These are phyloP conservation scores for Ametastegia equiseti DNA, from an alignment of 2,888 invertebrate species.

Conservation along the genomic window DNA sequence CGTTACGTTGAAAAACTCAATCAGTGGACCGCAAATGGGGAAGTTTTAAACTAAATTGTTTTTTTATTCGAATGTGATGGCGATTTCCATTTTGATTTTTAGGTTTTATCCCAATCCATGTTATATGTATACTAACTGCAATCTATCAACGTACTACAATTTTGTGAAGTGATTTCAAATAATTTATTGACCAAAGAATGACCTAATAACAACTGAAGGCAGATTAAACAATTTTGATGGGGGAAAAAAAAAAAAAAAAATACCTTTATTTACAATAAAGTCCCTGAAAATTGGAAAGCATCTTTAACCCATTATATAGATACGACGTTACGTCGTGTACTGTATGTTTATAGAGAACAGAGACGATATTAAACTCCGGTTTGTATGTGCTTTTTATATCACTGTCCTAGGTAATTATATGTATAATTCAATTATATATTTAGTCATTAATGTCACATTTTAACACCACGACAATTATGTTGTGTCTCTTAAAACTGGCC, in stretches of 20 bases:
- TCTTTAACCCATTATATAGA: background rate
- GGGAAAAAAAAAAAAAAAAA: background rate
- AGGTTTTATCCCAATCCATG: background rate
- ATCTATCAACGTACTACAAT: background rate
- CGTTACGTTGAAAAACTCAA: no score
- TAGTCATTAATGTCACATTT: background rate
- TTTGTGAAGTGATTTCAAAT: background rate
- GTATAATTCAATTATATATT: background rate
- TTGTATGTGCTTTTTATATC: constrained; percentile 30
- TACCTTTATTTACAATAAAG: constrained; percentile 22
- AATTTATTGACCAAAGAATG: background rate
- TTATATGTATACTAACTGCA: background rate
- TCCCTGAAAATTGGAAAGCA: constrained; percentile 4
- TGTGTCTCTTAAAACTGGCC: constrained; percentile 4
- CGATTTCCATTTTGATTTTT: background rate
- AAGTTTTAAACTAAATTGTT: background rate
- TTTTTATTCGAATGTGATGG: background rate
- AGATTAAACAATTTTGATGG: background rate
- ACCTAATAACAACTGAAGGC: background rate
- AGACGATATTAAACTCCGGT: constrained; percentile 14
- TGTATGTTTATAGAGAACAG: background rate
- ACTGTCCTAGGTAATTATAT: background rate
- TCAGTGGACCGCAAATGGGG: no score
- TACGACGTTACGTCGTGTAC: background rate
- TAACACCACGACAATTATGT: constrained; percentile 19